phyloP scores from a whole-genome alignment of 2,797 vertebrate genomes.

The Pelochelys cantorii region DNA sequence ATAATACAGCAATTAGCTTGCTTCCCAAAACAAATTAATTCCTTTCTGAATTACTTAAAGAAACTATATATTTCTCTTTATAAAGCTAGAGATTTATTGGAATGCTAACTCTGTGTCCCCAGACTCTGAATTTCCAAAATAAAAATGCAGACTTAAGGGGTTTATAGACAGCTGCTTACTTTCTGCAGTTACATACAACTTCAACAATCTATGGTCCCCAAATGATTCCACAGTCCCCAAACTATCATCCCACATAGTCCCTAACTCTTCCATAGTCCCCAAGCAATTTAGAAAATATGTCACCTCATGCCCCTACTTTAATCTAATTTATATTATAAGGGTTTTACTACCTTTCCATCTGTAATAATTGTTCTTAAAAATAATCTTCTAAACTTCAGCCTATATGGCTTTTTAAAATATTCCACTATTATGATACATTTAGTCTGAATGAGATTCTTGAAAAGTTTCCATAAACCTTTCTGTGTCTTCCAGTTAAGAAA shows the following conservation, averaged over 20 bases:
- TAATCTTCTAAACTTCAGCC: background rate
- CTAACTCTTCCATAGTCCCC: background rate
- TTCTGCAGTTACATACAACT: background rate
- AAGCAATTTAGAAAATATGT: background rate
- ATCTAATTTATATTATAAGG: conserved; percentile 1
- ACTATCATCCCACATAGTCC: too few species aligned
- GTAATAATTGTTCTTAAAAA: background rate
- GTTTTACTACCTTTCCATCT: background rate
- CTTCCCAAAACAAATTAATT: conserved; percentile 58
- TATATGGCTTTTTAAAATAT: background rate
- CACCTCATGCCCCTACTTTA: background rate
- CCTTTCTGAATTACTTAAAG: conserved; percentile 40
- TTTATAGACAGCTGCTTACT: background rate
- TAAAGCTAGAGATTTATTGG: conserved; percentile 61
- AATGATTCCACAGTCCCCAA: too few species aligned
- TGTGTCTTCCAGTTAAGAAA: conserved; percentile 23
- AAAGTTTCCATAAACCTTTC: background rate
- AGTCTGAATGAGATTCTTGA: background rate
- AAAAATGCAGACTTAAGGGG: conserved; percentile 20
- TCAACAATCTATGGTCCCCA: background rate
- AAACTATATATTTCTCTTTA: conserved; percentile 30
- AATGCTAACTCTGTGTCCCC: conserved; percentile 7
- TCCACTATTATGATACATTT: background rate
- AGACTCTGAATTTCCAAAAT: conserved; percentile 19
- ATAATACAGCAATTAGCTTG: conserved; percentile 43